Conservation (phyloP, 1,140 invertebrate species). For the Drosophila sulfurigaster region DNA sequence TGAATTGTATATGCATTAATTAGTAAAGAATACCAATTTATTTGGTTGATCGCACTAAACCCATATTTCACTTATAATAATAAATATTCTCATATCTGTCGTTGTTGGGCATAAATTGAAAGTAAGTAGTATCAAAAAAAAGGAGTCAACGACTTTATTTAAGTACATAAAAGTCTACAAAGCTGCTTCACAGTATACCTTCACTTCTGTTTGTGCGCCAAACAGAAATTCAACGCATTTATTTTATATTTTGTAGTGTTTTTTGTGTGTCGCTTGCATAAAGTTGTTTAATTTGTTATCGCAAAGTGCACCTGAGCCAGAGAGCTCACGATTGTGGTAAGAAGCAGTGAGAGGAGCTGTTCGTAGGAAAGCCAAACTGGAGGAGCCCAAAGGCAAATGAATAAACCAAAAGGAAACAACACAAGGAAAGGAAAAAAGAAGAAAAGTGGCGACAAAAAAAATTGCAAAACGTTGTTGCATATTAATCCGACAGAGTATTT, state of each 20-base stretch:
- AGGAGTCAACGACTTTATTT: background rate
- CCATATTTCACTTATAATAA: no score
- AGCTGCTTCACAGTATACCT: background rate
- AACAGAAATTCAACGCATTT: constrained; percentile 34
- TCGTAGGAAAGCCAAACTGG: constrained; percentile 31
- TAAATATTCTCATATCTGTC: no score
- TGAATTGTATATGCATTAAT: no score
- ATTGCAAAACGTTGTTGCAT: constrained; percentile 77
- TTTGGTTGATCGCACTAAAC: no score
- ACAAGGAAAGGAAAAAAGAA: constrained; percentile 13
- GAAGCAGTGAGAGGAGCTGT: background rate
- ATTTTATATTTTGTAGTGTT: constrained; percentile 8
- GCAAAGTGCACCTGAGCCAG: constrained; percentile 78
- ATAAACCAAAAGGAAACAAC: constrained; percentile 70
- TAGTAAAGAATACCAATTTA: no score
- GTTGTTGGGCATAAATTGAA: no score
- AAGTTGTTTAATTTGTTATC: constrained; percentile 82
- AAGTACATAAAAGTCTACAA: no score
- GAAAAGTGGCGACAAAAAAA: constrained; percentile 54
- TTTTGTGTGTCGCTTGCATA: constrained; percentile 61
- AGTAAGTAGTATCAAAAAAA: background rate
- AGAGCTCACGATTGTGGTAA: constrained; percentile 16
- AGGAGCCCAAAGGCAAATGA: constrained; percentile 66
- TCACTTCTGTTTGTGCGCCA: constrained; percentile 8
- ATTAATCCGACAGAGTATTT: constrained; percentile 83